Evolutionary conservation across 2,888 invertebrate genomes (phyloP).

Genomic region (Choreutis nemorana): DNA sequence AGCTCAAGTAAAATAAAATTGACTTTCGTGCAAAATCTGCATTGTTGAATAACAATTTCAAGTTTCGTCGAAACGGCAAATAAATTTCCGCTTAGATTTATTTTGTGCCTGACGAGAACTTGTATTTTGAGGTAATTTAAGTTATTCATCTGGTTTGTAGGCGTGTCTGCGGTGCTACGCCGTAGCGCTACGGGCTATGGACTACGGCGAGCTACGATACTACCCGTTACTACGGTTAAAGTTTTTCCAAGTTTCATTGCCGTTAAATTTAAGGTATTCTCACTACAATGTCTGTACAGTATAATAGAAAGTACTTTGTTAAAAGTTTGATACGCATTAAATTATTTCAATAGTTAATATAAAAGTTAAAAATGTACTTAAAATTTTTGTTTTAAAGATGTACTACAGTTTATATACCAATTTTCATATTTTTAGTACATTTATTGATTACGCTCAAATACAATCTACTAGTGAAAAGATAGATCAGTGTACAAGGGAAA

Average conservation of each 20-base stretch:
- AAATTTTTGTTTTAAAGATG: no score
- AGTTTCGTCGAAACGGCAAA: constrained; percentile 22
- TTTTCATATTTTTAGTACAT: no score
- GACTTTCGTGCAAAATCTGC: constrained; percentile 22
- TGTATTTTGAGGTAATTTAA: constrained; percentile 37
- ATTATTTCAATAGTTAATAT: no score
- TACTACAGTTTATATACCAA: no score
- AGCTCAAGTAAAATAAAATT: constrained; percentile 27
- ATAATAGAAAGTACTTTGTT: no score
- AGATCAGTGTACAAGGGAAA: no score
- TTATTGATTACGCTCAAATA: no score
- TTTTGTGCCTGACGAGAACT: constrained; percentile 24
- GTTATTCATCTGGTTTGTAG: constrained; percentile 18
- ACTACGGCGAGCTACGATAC: constrained; percentile 7
- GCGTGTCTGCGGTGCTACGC: constrained; percentile 15
- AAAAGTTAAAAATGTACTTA: no score
- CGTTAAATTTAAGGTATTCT: no score
- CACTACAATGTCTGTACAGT: no score
- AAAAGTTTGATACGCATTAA: no score
- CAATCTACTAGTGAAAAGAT: no score
- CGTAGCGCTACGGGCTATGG: constrained; percentile 19
- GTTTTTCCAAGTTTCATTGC: constrained; percentile 9
- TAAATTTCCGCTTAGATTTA: constrained; percentile 19
- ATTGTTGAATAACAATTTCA: constrained; percentile 28
- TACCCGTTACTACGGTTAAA: not conserved